Conservation (phyloP, 2,113 vertebrate genomes). For the Sarotherodon lohbergeri region DNA sequence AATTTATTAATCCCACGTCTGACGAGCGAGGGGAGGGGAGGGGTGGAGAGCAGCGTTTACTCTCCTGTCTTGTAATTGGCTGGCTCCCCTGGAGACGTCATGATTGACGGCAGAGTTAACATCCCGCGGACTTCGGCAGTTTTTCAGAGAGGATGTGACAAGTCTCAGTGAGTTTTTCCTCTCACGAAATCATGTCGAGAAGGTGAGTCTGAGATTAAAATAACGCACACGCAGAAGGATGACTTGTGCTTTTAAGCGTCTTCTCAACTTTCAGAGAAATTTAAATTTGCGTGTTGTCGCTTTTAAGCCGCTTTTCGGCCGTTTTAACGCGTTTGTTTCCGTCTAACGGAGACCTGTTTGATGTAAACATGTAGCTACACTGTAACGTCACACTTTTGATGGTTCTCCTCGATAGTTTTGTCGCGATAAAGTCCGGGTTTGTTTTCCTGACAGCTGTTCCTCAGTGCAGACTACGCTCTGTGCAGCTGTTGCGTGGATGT, state of each 20-base stretch:
- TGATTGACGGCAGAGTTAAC: constrained; percentile 10
- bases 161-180: neutral
- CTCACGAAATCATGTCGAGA: constrained; percentile 29
- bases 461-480: neutral
- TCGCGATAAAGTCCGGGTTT: neutral
- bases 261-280: neutral
- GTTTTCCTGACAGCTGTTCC: neutral
- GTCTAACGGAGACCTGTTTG: neutral
- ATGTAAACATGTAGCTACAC: neutral
- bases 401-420: neutral
- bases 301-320: neutral
- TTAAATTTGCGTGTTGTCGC: neutral
- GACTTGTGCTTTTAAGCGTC: neutral
- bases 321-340: neutral
- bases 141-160: neutral
- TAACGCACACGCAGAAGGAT: fast-evolving
- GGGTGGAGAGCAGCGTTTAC: neutral
- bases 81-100: neutral
- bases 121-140: neutral
- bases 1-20: neutral
- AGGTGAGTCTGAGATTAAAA: neutral
- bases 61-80: constrained; percentile 12
- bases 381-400: neutral
- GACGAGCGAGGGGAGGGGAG: neutral
- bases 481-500: neutral